A percentile compares a stretch with the other conserved stretches of the same genome.
Evolutionary conservation across 2,113 vertebrate species (phyloP).

Genomic region (Epinephelus moara): DNA sequence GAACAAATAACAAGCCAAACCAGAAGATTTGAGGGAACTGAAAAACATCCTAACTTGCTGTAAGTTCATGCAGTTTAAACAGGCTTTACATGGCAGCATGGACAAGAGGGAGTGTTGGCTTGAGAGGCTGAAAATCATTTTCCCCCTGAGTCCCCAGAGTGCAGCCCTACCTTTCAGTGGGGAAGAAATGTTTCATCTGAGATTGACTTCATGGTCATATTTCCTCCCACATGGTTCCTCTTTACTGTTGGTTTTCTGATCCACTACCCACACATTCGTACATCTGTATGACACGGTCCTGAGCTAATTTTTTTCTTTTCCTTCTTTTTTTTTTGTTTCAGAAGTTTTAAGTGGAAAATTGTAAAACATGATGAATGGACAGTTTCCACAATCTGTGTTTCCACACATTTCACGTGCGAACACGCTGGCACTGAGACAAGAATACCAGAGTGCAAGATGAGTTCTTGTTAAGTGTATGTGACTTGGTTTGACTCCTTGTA

Average conservation of each 20-base stretch:
- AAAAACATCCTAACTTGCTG: not conserved
- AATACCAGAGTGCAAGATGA: not conserved
- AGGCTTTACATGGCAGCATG: slow-evolving; percentile 29
- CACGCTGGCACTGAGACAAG: not conserved
- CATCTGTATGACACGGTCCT: slow-evolving; percentile 43
- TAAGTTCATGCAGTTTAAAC: not conserved
- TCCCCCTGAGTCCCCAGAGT: slow-evolving; percentile 37
- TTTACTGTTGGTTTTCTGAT: slow-evolving; percentile 45
- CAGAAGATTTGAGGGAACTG: not conserved
- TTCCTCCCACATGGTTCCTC: slow-evolving; percentile 67
- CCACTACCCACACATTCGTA: slow-evolving; percentile 57
- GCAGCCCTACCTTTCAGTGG: slow-evolving; percentile 64
- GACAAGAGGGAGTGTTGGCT: slow-evolving; percentile 50
- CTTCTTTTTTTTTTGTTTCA: not conserved
- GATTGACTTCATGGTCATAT: slow-evolving; percentile 53
- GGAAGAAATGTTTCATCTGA: slow-evolving; percentile 36
- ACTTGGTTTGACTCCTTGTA: not conserved
- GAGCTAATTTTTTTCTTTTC: not conserved
- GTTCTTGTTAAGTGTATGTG: not conserved
- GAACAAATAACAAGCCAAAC: slow-evolving; percentile 6
- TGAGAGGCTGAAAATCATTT: slow-evolving; percentile 39
- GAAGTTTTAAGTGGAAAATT: not conserved
- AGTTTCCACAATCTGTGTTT: not conserved
- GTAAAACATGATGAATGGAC: slow-evolving; percentile 21
- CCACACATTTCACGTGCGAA: not conserved